Conservation (phyloP, 2,797 vertebrate genomes). For the Sciaenops ocellatus region DNA sequence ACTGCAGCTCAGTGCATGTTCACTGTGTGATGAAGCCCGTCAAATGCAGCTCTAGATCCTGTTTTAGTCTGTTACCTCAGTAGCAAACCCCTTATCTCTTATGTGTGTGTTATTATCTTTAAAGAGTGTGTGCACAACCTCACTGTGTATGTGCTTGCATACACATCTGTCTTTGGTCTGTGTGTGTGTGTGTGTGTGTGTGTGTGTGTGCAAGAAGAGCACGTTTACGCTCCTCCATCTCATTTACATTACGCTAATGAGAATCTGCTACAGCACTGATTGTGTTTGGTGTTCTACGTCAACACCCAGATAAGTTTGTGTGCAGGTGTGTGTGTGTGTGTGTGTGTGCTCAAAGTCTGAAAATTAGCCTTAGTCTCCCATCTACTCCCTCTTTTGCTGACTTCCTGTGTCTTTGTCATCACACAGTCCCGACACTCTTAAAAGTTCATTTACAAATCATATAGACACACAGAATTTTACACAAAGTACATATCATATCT, state of each 20-base stretch:
- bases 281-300: constrained; percentile 75
- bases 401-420: constrained; percentile 16
- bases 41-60: constrained; percentile 37
- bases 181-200: constrained; percentile 15
- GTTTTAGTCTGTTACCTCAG: constrained; percentile 61
- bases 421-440: not conserved
- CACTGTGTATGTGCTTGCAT: constrained; percentile 1
- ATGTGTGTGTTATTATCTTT: not conserved
- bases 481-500: not conserved
- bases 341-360: constrained; percentile 19
- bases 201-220: constrained; percentile 70
- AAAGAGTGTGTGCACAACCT: not conserved
- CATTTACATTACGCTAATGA: constrained; percentile 76
- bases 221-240: constrained; percentile 63
- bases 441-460: not conserved
- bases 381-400: constrained; percentile 13
- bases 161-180: constrained; percentile 9
- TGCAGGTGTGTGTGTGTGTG: not conserved
- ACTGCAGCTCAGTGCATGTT: constrained; percentile 18
- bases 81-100: constrained; percentile 47
- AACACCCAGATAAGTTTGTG: constrained; percentile 57
- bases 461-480: not conserved
- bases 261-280: constrained; percentile 77
- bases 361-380: constrained; percentile 12
- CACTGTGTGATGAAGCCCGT: constrained; percentile 35